Evolutionary conservation across 2,888 invertebrate genomes (phyloP).

Genomic region (Choreutis nemorana): DNA sequence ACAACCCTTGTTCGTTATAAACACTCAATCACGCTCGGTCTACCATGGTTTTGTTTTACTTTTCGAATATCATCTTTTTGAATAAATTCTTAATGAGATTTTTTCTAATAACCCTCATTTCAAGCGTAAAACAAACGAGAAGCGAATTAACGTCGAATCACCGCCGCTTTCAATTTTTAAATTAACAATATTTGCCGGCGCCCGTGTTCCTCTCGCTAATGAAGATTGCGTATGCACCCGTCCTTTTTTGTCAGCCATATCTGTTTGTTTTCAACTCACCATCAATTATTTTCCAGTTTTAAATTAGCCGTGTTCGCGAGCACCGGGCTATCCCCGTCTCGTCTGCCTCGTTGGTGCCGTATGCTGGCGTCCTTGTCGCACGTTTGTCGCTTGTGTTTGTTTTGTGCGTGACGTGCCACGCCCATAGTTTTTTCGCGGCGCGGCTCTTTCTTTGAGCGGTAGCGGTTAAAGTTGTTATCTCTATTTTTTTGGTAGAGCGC

Average conservation of each 20-base stretch:
- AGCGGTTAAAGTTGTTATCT: slow-evolving; percentile 54
- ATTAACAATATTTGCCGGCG: slow-evolving; percentile 38
- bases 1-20: slow-evolving; percentile 40
- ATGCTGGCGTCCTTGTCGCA: slow-evolving; percentile 30
- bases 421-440: slow-evolving; percentile 28
- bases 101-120: slow-evolving; percentile 29
- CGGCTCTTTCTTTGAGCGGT: slow-evolving; percentile 55
- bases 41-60: slow-evolving; percentile 46
- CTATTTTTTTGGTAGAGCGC: slow-evolving; percentile 37
- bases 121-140: slow-evolving; percentile 25
- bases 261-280: slow-evolving; percentile 63
- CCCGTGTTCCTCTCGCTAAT: slow-evolving; percentile 43
- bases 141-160: slow-evolving; percentile 45
- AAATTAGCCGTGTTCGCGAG: slow-evolving; percentile 48
- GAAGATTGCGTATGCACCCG: slow-evolving; percentile 51
- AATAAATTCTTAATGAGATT: slow-evolving; percentile 43
- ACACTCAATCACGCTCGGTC: slow-evolving; percentile 38
- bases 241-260: slow-evolving; percentile 62
- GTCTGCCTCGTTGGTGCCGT: slow-evolving; percentile 12
- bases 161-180: slow-evolving; percentile 41
- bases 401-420: slow-evolving; percentile 63
- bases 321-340: slow-evolving; percentile 39
- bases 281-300: slow-evolving; percentile 62
- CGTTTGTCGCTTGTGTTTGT: slow-evolving; percentile 52
- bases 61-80: slow-evolving; percentile 40